These are phyloP conservation scores for Prinia subflava DNA, from an alignment of 2,113 vertebrate species.

Conservation along the genomic window DNA sequence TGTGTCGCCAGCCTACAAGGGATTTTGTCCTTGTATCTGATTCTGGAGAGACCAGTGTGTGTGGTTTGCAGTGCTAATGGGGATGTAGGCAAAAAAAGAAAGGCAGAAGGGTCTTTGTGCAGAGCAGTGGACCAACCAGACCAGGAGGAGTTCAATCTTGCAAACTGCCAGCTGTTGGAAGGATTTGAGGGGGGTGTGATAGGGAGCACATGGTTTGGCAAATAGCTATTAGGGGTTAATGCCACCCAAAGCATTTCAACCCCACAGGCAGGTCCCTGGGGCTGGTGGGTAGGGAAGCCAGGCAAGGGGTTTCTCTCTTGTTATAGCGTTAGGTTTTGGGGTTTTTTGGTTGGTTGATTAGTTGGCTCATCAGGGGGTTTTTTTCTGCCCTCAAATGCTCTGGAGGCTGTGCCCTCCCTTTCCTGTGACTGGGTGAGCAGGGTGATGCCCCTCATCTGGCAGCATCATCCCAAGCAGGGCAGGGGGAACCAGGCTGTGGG, in stretches of 20 bases:
- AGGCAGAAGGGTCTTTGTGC: not conserved
- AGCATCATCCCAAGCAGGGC: not conserved
- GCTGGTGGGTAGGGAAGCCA: not conserved
- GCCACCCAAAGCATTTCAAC: fast-evolving
- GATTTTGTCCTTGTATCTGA: not conserved
- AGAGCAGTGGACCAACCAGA: fast-evolving
- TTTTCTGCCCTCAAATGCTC: not conserved
- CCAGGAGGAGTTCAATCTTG: not conserved
- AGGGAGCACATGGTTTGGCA: not conserved
- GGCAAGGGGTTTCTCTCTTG: not conserved
- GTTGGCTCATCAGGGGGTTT: too few relatives aligned
- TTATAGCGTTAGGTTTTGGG: not conserved
- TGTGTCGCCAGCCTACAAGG: not conserved
- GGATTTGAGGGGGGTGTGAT: not conserved
- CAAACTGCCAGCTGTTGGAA: not conserved
- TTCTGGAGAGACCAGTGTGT: not conserved
- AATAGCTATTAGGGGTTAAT: not conserved
- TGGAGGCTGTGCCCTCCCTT: not conserved
- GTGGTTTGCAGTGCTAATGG: not conserved
- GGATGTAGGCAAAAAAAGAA: not conserved
- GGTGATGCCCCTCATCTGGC: not conserved
- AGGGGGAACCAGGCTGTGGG: fast-evolving
- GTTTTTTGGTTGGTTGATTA: not conserved
- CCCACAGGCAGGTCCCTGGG: not conserved
- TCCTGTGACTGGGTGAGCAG: fast-evolving